Percentiles rank a stretch among this genome's conserved stretches.
Conservation (phyloP, 2,888 invertebrate genomes). For the Polydrusus cervinus region DNA sequence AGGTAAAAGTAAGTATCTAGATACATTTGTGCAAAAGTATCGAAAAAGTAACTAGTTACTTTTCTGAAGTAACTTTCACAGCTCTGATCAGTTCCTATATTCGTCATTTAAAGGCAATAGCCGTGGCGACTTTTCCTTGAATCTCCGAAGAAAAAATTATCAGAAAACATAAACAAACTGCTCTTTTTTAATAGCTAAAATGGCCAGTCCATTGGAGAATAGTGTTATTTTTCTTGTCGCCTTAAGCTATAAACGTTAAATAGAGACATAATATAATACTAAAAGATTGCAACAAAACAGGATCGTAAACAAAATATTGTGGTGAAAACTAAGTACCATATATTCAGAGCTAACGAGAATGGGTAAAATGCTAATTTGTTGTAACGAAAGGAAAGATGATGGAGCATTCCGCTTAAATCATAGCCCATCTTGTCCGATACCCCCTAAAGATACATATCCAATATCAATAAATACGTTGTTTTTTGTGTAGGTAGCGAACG, state of each 20-base stretch:
- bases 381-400: conserved; percentile 52
- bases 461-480: conserved; percentile 57
- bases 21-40: too few species aligned
- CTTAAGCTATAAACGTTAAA: conserved; percentile 7
- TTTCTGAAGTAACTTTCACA: too few species aligned
- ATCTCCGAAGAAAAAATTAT: too few species aligned
- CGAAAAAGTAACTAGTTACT: too few species aligned
- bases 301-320: conserved; percentile 19
- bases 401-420: conserved; percentile 45
- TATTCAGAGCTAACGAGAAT: conserved; percentile 46
- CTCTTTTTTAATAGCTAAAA: too few species aligned
- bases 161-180: too few species aligned
- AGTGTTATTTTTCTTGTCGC: not conserved
- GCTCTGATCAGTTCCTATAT: too few species aligned
- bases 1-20: too few species aligned
- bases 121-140: too few species aligned
- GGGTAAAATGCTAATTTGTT: conserved; percentile 53
- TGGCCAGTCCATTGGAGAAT: too few species aligned
- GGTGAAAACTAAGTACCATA: conserved; percentile 43
- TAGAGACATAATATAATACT: conserved; percentile 11
- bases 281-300: not conserved
- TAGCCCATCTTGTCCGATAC: conserved; percentile 52
- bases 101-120: too few species aligned
- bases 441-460: conserved; percentile 57
- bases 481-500: conserved; percentile 56